Percentiles rank a stretch among this genome's conserved stretches.
Conservation (phyloP, 2,113 vertebrate species). For the Polypterus bichir region DNA sequence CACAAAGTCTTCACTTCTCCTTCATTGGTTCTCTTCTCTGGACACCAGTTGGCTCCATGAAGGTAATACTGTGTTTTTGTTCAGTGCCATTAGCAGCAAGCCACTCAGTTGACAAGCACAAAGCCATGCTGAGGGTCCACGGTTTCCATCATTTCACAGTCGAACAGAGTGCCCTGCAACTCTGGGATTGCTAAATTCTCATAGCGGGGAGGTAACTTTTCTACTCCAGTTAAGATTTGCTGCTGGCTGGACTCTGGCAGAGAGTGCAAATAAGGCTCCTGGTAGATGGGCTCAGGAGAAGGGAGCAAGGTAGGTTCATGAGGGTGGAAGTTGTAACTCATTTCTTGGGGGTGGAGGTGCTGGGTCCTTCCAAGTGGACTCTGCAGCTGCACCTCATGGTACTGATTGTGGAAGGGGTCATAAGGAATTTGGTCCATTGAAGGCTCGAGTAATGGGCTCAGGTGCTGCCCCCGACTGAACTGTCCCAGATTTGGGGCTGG, state of each 20-base stretch:
- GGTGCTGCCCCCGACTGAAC: slow-evolving; percentile 35
- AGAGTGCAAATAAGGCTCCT: slow-evolving; percentile 52
- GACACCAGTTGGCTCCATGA: not conserved
- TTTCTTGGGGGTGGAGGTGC: slow-evolving; percentile 23
- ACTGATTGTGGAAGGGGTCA: slow-evolving; percentile 56
- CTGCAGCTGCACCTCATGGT: slow-evolving; percentile 41
- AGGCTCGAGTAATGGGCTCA: slow-evolving; percentile 40
- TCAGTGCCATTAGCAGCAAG: not conserved
- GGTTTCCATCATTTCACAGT: slow-evolving; percentile 95
- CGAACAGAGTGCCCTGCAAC: slow-evolving; percentile 65
- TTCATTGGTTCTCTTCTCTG: slow-evolving; percentile 10
- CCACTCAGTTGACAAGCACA: slow-evolving; percentile 78
- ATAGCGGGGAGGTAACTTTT: slow-evolving; percentile 36
- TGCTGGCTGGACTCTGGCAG: slow-evolving; percentile 42
- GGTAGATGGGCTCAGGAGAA: slow-evolving; percentile 42
- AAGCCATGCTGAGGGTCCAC: slow-evolving; percentile 92
- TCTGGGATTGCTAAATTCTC: slow-evolving; percentile 53
- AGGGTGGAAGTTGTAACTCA: slow-evolving; percentile 60
- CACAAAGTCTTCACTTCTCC: slow-evolving; percentile 27
- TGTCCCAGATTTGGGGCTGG: slow-evolving; percentile 32
- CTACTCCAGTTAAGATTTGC: slow-evolving; percentile 26
- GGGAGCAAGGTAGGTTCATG: slow-evolving; percentile 34
- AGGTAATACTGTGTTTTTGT: slow-evolving; percentile 35
- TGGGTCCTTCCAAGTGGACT: slow-evolving; percentile 17
- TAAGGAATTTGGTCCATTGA: slow-evolving; percentile 31